Base-by-base conservation (phyloP, 2,113 vertebrate genomes). In the Phainopepla nitens region DNA sequence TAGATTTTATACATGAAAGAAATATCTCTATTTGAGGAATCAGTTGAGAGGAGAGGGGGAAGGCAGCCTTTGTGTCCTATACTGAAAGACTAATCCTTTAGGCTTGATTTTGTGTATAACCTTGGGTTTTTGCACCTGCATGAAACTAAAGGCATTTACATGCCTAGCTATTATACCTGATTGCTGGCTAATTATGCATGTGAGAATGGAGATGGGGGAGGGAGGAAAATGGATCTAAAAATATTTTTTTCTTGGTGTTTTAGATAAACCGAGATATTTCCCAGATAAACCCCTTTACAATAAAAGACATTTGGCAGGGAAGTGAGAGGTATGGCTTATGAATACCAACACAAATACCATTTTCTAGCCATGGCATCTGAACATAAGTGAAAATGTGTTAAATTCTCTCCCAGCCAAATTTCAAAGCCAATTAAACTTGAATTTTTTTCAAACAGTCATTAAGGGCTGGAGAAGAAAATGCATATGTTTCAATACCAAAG, bases 101-200 rank as follows among this genome's bases (percentile, higher is more conserved):
- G 54, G 64, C 56, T 93, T 95, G 82, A 93, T 96, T 97, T 96
- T 87, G 60, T 89, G 64, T 64, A 61, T 66, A 96, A 95, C 82
- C 79, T 90, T 93, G 54, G 2, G 51, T 85, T 94, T 96, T 88
- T 95, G 93, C 96, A 97, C 92, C 94, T 96, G 93, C 85, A 87
- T 0, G 2, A 90, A 95, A 92, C 85, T 90, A 83, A 92, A 94
- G 79, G 44, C 95, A 95, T 96, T 96, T 97, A 96, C 93, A 96
- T 92, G 85, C 90, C 64, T 92, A 93, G 88, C 72, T 95, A 96
- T 94, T 92, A 90, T 94, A 96, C 86, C 88, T 97, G 94, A 97
- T 95, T 97, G 96, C 96, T 94, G 72, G 60, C 57, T 96, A 97
- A 97, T 96, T 96, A 95, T 64, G 69, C 7, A 1, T 86, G 75